Conservation (phyloP, 2,113 vertebrate genomes). For the Azemiops feae region DNA sequence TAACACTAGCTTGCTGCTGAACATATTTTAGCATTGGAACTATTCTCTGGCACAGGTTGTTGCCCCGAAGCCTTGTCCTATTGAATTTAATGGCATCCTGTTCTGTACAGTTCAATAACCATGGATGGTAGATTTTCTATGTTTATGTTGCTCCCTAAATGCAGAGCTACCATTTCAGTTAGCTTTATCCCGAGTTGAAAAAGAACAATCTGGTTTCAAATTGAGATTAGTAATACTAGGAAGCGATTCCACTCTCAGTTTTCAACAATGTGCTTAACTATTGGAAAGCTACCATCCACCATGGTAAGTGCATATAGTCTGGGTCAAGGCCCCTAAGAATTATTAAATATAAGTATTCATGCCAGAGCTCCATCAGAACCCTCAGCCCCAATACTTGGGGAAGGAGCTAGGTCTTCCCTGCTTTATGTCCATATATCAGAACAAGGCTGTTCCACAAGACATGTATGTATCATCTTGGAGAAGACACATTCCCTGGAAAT, state of each 20-base stretch:
- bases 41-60: background rate
- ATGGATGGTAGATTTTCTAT: background rate
- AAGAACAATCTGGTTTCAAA: background rate
- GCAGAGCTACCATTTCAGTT: background rate
- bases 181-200: background rate
- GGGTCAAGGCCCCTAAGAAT: background rate
- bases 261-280: background rate
- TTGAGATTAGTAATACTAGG: background rate
- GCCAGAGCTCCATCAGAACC: background rate
- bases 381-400: background rate
- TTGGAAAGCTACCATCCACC: background rate
- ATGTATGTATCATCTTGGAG: background rate
- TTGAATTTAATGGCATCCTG: background rate
- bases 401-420: background rate
- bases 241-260: background rate
- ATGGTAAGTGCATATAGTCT: background rate
- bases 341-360: background rate
- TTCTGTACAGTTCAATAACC: background rate
- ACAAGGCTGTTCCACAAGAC: background rate
- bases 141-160: background rate
- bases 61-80: background rate
- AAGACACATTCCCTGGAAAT: background rate
- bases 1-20: background rate
- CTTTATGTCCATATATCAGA: background rate
- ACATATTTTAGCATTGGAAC: background rate